phyloP scores from a whole-genome alignment of 2,888 invertebrate species.

The Anoplius nigerrimus region DNA sequence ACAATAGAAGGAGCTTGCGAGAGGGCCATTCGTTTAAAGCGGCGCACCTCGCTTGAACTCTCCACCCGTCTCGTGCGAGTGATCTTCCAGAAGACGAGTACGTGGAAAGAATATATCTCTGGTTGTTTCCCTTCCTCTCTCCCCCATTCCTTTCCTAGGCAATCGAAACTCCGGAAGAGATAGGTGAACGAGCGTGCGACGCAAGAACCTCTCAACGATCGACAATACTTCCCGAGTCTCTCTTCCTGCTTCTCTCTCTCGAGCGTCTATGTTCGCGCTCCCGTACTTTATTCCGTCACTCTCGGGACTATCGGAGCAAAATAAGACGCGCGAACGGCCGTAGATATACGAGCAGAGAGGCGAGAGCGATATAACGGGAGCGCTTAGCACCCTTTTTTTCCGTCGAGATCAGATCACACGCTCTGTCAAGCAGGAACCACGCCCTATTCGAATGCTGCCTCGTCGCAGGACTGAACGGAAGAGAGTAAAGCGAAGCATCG shows the following conservation, averaged over 20 bases:
- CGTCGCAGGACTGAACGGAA: background rate
- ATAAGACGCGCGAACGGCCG: too few relatives aligned
- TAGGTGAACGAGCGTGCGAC: constrained; percentile 1
- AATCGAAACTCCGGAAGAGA: constrained; percentile 15
- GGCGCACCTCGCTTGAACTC: background rate
- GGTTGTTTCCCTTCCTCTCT: background rate
- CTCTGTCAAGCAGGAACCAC: constrained; percentile 43
- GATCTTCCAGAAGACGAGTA: constrained; percentile 32
- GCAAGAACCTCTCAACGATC: too few relatives aligned
- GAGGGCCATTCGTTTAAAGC: background rate
- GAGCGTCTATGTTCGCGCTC: background rate
- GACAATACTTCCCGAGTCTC: constrained; percentile 14
- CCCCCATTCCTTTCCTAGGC: background rate
- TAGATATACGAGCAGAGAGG: too few relatives aligned
- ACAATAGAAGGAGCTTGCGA: background rate
- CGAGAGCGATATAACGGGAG: background rate
- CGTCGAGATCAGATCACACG: constrained; percentile 36
- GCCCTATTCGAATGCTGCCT: constrained; percentile 36
- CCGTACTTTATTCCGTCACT: constrained; percentile 21
- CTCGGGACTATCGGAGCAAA: constrained; percentile 6
- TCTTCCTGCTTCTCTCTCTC: constrained; percentile 22
- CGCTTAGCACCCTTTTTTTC: constrained; percentile 5
- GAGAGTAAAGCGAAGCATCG: background rate
- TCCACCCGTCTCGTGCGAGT: constrained; percentile 12
- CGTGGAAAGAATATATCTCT: constrained; percentile 13